Conservation (phyloP, 2,888 invertebrate species). For the Polyommatus iphigenia region DNA sequence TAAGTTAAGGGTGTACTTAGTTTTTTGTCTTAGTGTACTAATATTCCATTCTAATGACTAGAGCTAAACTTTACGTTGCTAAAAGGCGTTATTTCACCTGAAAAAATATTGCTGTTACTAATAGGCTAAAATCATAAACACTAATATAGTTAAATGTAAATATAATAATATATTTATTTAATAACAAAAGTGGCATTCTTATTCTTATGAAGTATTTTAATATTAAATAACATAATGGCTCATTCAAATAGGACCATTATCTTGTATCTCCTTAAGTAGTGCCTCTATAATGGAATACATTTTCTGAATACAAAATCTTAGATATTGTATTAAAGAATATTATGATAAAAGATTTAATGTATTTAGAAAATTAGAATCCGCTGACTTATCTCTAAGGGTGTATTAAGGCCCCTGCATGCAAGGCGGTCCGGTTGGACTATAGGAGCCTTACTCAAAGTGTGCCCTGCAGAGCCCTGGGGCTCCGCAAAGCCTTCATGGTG, state of each 20-base stretch:
- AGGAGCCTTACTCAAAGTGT: no score
- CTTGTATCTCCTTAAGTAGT: background rate
- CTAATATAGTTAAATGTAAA: no score
- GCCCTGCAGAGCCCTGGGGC: no score
- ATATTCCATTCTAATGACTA: no score
- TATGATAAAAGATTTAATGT: background rate
- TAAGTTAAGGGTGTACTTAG: no score
- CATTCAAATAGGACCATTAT: background rate
- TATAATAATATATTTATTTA: background rate
- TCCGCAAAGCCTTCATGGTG: no score
- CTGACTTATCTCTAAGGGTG: background rate
- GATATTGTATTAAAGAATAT: background rate
- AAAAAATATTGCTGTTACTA: no score
- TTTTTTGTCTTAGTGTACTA: no score
- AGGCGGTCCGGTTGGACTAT: no score
- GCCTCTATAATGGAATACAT: conserved; percentile 3
- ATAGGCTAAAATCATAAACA: no score
- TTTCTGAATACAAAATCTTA: conserved; percentile 9
- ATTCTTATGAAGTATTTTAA: background rate
- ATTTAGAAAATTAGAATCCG: background rate
- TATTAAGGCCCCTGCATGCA: background rate
- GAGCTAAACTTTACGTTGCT: no score
- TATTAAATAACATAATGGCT: conserved; percentile 1
- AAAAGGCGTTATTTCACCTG: no score
- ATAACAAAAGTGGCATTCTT: background rate